A percentile compares a stretch with the other conserved stretches of the same genome.
These are phyloP conservation scores for Cyclophora albipunctata DNA, from an alignment of 2,888 invertebrate species.

Conservation along the genomic window DNA sequence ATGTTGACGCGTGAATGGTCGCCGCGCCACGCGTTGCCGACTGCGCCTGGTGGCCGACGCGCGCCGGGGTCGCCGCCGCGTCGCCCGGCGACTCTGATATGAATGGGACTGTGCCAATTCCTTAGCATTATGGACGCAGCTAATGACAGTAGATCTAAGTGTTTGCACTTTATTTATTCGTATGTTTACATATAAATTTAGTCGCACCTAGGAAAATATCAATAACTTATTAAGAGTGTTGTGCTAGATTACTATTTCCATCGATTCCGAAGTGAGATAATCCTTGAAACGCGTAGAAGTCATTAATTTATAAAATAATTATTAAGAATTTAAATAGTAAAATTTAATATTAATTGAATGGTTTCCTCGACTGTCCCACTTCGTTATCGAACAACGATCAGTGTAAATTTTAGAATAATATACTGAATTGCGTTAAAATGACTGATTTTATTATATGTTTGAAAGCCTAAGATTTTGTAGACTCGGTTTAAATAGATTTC, in stretches of 20 bases:
- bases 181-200: constrained; percentile 73
- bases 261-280: constrained; percentile 68
- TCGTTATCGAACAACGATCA: constrained; percentile 67
- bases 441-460: constrained; percentile 75
- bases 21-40: constrained; percentile 6
- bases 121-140: constrained; percentile 66
- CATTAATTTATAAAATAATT: constrained; percentile 71
- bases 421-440: constrained; percentile 74
- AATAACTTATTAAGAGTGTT: constrained; percentile 76
- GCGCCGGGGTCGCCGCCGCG: constrained; percentile 10
- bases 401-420: constrained; percentile 72
- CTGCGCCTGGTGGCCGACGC: constrained; percentile 9
- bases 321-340: constrained; percentile 71
- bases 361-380: constrained; percentile 61
- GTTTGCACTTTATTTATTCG: constrained; percentile 77
- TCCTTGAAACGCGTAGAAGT: constrained; percentile 62
- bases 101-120: constrained; percentile 74
- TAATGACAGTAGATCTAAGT: constrained; percentile 74
- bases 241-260: constrained; percentile 69
- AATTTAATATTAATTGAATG: constrained; percentile 48
- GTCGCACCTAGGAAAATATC: constrained; percentile 75
- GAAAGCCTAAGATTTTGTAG: constrained; percentile 72
- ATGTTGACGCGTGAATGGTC: constrained; percentile 21
- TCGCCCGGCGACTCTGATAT: constrained; percentile 26
- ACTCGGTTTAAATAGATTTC: constrained; percentile 65